phyloP scores from a whole-genome alignment of 2,113 vertebrate species.

The Ellobius talpinus region DNA sequence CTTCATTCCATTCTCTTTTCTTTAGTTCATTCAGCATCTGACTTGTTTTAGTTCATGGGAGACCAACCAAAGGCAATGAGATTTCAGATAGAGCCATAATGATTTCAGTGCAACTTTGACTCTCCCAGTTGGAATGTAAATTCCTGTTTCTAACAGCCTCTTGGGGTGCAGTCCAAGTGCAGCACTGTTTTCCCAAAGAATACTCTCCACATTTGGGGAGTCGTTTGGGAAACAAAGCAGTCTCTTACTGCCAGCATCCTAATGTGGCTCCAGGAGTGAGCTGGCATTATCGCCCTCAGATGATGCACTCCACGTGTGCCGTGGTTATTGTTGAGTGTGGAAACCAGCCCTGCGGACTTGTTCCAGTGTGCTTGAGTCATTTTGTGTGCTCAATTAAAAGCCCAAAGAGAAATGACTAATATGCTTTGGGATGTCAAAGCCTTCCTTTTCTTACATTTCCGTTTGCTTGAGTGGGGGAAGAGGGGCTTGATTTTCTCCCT shows the following conservation, averaged over 20 bases:
- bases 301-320: background rate
- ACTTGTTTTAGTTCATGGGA: constrained; percentile 55
- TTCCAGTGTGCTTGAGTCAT: constrained; percentile 36
- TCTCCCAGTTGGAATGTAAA: constrained; percentile 48
- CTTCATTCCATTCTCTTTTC: constrained; percentile 51
- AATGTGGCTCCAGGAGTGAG: constrained; percentile 25
- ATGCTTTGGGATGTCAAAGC: constrained; percentile 53
- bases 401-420: constrained; percentile 66
- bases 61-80: constrained; percentile 43
- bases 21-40: constrained; percentile 55
- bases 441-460: constrained; percentile 56
- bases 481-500: background rate
- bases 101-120: constrained; percentile 59
- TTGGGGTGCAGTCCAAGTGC: background rate
- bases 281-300: constrained; percentile 37
- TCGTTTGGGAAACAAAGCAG: constrained; percentile 62
- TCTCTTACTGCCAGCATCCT: constrained; percentile 21
- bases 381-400: constrained; percentile 71
- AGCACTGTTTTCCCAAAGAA: constrained; percentile 1
- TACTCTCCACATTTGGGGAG: constrained; percentile 3
- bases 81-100: constrained; percentile 65
- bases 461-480: background rate
- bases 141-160: constrained; percentile 50
- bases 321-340: constrained; percentile 13
- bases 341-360: constrained; percentile 62